Conservation (phyloP, 2,113 vertebrate species). For the Cyanoliseus patagonus region DNA sequence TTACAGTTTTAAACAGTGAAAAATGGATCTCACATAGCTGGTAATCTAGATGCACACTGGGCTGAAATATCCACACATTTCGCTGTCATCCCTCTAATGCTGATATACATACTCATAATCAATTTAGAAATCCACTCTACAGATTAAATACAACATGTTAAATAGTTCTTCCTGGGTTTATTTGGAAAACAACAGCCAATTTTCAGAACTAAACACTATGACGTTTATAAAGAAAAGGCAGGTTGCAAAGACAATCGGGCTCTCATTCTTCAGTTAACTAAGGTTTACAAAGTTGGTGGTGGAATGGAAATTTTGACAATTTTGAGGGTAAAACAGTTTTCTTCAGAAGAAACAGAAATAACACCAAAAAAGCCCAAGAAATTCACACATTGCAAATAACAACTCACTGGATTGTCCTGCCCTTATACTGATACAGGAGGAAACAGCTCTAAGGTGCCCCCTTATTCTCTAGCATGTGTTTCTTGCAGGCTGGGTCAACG, state of each 20-base stretch:
- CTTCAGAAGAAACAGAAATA: not conserved
- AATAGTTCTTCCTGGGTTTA: not conserved
- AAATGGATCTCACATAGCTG: not conserved
- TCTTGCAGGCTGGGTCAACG: not conserved
- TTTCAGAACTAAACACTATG: not conserved
- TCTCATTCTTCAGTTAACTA: not conserved
- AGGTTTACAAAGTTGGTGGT: not conserved
- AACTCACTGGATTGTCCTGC: not conserved
- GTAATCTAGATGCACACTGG: not conserved
- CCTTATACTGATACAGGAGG: not conserved
- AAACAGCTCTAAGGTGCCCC: not conserved
- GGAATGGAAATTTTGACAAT: not conserved
- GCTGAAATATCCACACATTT: not conserved
- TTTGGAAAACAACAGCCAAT: not conserved
- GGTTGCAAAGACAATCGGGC: not conserved
- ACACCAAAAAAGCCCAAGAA: not conserved
- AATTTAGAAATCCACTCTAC: not conserved
- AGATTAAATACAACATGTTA: not conserved
- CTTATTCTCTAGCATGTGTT: not conserved
- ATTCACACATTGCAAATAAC: not conserved
- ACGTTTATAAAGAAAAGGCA: not conserved
- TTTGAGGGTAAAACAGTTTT: not conserved
- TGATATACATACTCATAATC: not conserved
- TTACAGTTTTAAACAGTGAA: not conserved
- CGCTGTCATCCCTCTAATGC: not conserved